Base-by-base conservation (phyloP, 2,888 invertebrate species). In the Hoplodrina blanda region DNA sequence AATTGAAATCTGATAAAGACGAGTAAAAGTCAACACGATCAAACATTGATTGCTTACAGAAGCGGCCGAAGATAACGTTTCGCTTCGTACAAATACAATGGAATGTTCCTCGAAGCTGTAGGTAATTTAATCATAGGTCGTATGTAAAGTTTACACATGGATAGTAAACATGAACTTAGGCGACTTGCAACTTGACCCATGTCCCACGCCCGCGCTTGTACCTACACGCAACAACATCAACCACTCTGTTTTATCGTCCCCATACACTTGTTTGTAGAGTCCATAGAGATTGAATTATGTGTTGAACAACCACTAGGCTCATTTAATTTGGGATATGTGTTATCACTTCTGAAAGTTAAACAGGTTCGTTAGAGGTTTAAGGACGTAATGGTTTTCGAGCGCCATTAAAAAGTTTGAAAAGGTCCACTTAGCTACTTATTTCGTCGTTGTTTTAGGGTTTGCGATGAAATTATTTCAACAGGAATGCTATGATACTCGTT, bases 221-320 rank as follows among this genome's bases (percentile, higher is more conserved):
- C 64, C 60, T 74, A 76, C 77, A 78, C 76, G 75, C 77, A 57
- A 77, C 80, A 77, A 85, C 87, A 85, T 82, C 80, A 79, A 78
- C 77, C 78, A 80, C 80, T 78, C 78, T 77, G 86, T 87, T 89
- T 88, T 89, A 89, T 89, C 88, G 83, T 85, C 84, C 73, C 82
- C 73, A 73, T 80, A 87, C 88, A 88, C 88, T 89, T 89, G 89
- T 89, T 88, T 89, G 87, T 83, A 84, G 84, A 84, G 87, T 85
- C 86, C 83, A 83, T 85, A 81, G 88, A 85, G 88, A 88, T 87
- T 86, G 87, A 87, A 88, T 85, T 88, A 88, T 87, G 87, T 83
- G 81, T 81, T 82, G 77, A 81, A 77, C 81, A 81, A 84, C 80
- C 76, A 80, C 75, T 72, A 80, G 76, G 82, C 81, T 85, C 83